Base-by-base conservation (phyloP, 2,113 vertebrate species). In the Apteryx mantelli region DNA sequence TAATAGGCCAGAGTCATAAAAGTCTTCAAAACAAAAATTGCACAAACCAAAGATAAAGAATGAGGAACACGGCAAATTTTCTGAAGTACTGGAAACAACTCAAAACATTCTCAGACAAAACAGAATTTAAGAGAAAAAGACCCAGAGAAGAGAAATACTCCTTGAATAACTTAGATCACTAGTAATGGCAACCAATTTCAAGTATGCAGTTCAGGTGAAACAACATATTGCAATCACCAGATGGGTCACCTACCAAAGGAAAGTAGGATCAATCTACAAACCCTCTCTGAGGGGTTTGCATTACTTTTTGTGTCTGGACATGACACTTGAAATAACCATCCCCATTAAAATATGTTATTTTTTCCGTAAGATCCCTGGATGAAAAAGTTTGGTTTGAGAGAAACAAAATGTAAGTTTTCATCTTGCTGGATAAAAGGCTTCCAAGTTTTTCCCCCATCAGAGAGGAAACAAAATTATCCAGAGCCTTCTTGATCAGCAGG, bases 191-290 rank as follows among this genome's bases (percentile, higher is more conserved):
- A 89, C 66, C 44, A 69, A 58, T 94, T 94, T 76, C 78, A 94
- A 91, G 70, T 32, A 84, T 65, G 42, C 12, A 82, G 88, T 82
- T 94, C 38, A 88, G 32, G 28, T 89, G 89, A 91, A 95, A 94
- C 46, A 64, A 73, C 65, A 52, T 14, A 85, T 8, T 95, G 70
- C 70, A 79, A 65, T 55, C 63, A 92, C 52, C 56, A 87, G 32
- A 68, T 44, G 22, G 16, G 22, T 79, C 56, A 82, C n/a, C 52
- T 53, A 65, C 34, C 65, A 82, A 87, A 61, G 61, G 55, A 84
- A 95, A 92, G 56, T 26, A 38, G n/a, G 20, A 30, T 69, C 83
- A 93, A 36, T n/a, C 30, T 66, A 38, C 42, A 82, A 96, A 77
- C 24, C 5, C 32, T 28, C 58, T 81, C 55, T 65, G 64, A 42